Conservation (phyloP, 2,113 vertebrate genomes). For the Mesocricetus auratus region DNA sequence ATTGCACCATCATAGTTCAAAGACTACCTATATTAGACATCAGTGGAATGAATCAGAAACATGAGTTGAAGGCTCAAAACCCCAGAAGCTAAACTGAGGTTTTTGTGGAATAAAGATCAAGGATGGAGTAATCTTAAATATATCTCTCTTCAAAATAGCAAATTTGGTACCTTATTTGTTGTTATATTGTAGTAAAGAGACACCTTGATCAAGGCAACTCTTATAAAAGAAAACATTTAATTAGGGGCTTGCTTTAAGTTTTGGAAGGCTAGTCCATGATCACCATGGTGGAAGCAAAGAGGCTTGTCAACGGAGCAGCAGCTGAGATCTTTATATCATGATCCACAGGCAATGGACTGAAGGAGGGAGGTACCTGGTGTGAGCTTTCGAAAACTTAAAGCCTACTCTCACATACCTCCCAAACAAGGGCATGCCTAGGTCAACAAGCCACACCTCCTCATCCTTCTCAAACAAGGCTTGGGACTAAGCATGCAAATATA, state of each 20-base stretch:
- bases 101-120: slow-evolving; percentile 8
- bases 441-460: not conserved
- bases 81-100: not conserved
- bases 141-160: not conserved
- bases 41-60: not conserved
- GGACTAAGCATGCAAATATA: not conserved
- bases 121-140: not conserved
- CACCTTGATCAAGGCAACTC: not conserved
- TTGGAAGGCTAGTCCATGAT: not conserved
- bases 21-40: not conserved
- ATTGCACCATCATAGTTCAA: not conserved
- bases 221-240: not conserved
- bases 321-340: not conserved
- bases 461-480: not conserved
- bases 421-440: not conserved
- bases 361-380: not conserved
- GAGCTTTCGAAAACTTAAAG: not conserved
- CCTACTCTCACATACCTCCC: not conserved
- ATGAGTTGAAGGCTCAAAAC: too few relatives aligned
- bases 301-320: too few relatives aligned
- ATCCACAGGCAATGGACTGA: not conserved
- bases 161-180: not conserved
- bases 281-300: not conserved
- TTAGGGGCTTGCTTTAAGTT: not conserved
- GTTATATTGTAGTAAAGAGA: not conserved